Base-by-base conservation (phyloP, 2,113 vertebrate species). In the Lagenorhynchus albirostris region DNA sequence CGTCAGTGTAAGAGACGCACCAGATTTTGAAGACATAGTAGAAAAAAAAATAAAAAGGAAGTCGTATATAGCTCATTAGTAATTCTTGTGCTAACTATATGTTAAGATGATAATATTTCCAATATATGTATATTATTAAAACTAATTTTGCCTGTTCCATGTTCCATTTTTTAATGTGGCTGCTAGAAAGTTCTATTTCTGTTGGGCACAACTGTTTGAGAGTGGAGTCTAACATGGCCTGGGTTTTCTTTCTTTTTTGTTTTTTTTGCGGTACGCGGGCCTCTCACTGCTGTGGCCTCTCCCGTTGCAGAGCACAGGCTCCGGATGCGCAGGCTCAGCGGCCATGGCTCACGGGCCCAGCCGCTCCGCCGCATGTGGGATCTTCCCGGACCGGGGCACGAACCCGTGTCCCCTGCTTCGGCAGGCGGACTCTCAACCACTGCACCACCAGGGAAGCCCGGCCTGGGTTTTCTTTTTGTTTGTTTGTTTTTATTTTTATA, bases 101-200 rank as follows among this genome's bases (percentile, higher is more conserved):
- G 8, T 77, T 89, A 58, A 47, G 36, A 60, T 60, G 36, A 68
- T 88, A 47, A 68, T 88, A 36, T 94, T 87, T 63, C 50, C 41
- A 31, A 83, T 50, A 26, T 33, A 55, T 50, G 18, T 36, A n/a
- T 47, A 25, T 31, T 11, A 70, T 83, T 74, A 44, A 80, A 76
- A 85, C 79, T 12, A 31, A 84, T 62, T 25, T 93, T 3, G 23
- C n/a, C 25, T 62, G 1, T 63, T 63, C 21, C 13, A 11, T 8
- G 77, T 68, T 70, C 12, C 3, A 29, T 58, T 79, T 86, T 60
- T 73, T 23, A 60, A 50, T 29, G 17, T 84, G 63, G 62, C 36
- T 77, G 47, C 58, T 68, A 26, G 73, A 44, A 38, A 62, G 41
- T 17, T 63, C 5, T 9, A 7, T 10, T 68, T 96, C 73, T 5